Evolutionary conservation across 2,797 vertebrate genomes (phyloP).

Genomic region (Leontocebus nigricollis): DNA sequence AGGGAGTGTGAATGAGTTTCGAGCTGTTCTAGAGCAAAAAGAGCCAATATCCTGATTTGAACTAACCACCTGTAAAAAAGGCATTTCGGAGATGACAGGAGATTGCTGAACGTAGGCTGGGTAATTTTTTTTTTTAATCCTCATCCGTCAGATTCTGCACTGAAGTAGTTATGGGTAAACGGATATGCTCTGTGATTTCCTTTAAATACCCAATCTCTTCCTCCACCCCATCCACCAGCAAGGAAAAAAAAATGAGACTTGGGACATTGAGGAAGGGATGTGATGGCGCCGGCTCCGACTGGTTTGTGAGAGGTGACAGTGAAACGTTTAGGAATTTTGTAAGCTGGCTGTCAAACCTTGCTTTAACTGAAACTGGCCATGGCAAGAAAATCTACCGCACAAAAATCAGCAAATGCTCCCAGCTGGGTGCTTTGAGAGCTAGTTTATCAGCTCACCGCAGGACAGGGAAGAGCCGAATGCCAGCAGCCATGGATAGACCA

Average conservation of each 20-base stretch:
- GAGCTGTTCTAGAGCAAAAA: accelerated
- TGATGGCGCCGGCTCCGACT: accelerated
- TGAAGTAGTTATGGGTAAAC: neutral
- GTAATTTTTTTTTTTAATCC: neutral
- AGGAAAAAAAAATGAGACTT: neutral
- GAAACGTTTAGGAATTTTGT: accelerated
- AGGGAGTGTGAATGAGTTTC: accelerated
- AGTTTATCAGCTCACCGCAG: neutral
- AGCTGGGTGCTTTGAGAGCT: accelerated
- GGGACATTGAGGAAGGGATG: neutral
- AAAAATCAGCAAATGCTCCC: accelerated
- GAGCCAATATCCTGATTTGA: neutral
- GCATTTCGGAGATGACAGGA: neutral
- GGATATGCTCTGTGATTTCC: neutral
- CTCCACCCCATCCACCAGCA: neutral
- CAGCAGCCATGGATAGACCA: neutral
- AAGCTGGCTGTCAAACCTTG: accelerated
- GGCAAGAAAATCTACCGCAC: accelerated
- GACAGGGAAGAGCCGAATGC: neutral
- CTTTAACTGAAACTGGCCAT: accelerated
- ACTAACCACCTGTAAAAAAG: neutral
- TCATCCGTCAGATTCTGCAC: neutral
- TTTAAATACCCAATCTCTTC: neutral
- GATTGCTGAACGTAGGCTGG: neutral
- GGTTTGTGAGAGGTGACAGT: accelerated